Evolutionary conservation across 2,888 invertebrate species (phyloP), one percentile per base, ranked within the genome.

Genomic region (Encarsia formosa): DNA sequence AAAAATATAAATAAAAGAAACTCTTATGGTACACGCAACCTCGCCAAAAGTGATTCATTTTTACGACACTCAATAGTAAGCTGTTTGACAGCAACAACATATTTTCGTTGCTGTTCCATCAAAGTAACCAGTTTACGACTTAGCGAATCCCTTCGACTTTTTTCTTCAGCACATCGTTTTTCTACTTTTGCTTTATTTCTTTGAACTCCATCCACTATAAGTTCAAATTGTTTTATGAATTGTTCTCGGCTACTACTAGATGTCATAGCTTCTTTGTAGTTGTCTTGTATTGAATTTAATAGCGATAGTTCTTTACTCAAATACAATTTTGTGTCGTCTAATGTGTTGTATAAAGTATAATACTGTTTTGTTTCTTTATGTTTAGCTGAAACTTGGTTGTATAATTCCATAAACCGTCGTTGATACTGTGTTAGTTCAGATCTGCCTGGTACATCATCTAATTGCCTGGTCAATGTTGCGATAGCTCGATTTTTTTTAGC

Each of bases 291-390:
- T 0, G 92, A 93, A 76, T 93, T 92, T 20, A 94, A 76, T 46
- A 95, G 74, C 20, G 87, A 86, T 48, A 95, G 79, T 76, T 98
- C 97, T 72, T 95, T 96, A 58, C 87, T 87, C 67, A 96, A 83
- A 73, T 96, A 97, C 34, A 88, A 79, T 74, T 91, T 89, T n/a
- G 91, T 91, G 76, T 97, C 96, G 71, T 93, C 88, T 47, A 97
- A 78, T 2, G 94, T 94, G 74, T 99, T 98, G 76, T 95, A 95
- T 56, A 97, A 80, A 34, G 92, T 93, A 73, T 91, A 98, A 78
- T 93, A 96, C 78, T 97, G 95, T 75, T 97, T 97, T 0, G 97
- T 97, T 80, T 98, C 96, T 70, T 90, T 88, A 73, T 97, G 95
- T 67, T 93, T 96, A 23, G 90, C 88, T 57, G 94, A 88, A 68